phyloP scores from a whole-genome alignment of 2,888 invertebrate genomes.

The Pollenia griseotomentosa region DNA sequence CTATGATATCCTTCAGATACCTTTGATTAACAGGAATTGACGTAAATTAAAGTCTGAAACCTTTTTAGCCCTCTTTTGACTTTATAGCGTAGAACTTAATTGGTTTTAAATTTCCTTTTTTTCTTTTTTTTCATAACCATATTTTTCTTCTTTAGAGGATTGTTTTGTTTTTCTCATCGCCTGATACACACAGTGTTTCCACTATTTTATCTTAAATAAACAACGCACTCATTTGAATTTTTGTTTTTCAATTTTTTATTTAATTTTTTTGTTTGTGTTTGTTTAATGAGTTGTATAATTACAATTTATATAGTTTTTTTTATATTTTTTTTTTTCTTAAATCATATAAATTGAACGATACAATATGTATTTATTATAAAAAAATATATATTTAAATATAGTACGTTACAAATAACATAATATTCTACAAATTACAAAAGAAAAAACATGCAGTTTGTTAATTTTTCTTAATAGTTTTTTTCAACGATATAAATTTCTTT shows the following conservation, averaged over 20 bases:
- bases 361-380: conserved; percentile 76
- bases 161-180: too few relatives aligned
- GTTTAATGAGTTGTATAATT: conserved; percentile 72
- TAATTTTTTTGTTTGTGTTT: conserved; percentile 75
- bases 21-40: too few relatives aligned
- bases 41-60: too few relatives aligned
- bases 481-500: conserved; percentile 71
- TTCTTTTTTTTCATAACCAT: too few relatives aligned
- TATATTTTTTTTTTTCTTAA: conserved; percentile 69
- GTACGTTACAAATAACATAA: conserved; percentile 74
- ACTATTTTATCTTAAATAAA: conserved; percentile 39
- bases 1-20: too few relatives aligned
- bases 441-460: conserved; percentile 61
- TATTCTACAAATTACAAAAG: conserved; percentile 72
- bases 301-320: conserved; percentile 72
- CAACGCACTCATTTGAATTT: conserved; percentile 6
- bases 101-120: too few relatives aligned
- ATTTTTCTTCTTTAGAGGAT: too few relatives aligned
- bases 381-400: conserved; percentile 80
- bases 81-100: too few relatives aligned
- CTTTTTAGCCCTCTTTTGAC: too few relatives aligned
- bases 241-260: conserved; percentile 73
- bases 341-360: conserved; percentile 75
- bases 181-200: background rate
- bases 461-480: conserved; percentile 64